phyloP scores from a whole-genome alignment of 23 tunicate species.

The Phallusia fumigata region DNA sequence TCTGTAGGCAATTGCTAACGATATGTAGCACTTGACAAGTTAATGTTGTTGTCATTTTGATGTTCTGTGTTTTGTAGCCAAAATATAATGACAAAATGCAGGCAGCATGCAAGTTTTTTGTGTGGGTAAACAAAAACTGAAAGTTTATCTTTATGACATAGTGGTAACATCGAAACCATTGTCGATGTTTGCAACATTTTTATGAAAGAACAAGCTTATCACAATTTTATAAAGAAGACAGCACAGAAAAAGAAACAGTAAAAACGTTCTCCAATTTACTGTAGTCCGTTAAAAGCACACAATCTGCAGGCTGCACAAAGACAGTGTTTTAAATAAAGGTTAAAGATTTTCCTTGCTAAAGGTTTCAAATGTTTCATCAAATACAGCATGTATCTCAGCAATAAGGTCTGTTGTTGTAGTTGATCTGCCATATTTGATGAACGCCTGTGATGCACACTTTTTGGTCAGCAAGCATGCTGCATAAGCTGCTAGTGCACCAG shows the following conservation, averaged over 20 bases:
- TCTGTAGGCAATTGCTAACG: not conserved
- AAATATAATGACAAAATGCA: not conserved
- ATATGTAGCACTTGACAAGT: not conserved
- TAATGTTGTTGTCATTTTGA: not conserved
- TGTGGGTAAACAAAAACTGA: too few species aligned
- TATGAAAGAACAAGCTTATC: too few species aligned
- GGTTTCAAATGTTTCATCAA: constrained; percentile 34
- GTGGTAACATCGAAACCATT: too few species aligned
- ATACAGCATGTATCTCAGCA: constrained; percentile 55
- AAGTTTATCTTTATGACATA: too few species aligned
- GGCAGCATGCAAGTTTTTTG: too few species aligned
- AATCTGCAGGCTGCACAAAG: too few species aligned
- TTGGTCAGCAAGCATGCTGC: constrained; percentile 70
- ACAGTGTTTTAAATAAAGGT: too few species aligned
- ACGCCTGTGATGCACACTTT: constrained; percentile 63
- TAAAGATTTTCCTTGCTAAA: not conserved
- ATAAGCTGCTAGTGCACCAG: constrained; percentile 49
- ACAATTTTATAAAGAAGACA: too few species aligned
- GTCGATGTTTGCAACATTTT: too few species aligned
- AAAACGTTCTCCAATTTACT: too few species aligned
- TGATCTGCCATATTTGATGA: constrained; percentile 52
- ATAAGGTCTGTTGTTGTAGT: constrained; percentile 82
- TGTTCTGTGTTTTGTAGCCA: constrained; percentile 10
- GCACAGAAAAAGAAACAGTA: too few species aligned
- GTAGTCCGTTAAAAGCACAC: too few species aligned